Conservation (phyloP, 2,888 invertebrate genomes). For the Deilephila porcellus region DNA sequence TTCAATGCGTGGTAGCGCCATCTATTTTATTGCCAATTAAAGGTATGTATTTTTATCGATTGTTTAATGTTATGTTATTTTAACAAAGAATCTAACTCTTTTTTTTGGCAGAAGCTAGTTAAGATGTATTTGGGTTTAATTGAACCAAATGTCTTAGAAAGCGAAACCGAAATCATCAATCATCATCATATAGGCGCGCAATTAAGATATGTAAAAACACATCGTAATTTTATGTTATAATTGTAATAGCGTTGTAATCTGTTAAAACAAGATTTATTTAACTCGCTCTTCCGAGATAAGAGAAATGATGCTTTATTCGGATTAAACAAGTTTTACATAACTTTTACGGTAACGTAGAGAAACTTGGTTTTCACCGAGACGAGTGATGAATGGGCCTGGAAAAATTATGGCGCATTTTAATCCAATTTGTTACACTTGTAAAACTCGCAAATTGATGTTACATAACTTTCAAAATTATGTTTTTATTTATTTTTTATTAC, state of each 20-base stretch:
- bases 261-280: constrained; percentile 8
- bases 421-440: constrained; percentile 1
- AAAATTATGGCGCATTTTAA: constrained; percentile 20
- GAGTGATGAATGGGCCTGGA: constrained; percentile 17
- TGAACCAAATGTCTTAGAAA: not conserved
- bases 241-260: constrained; percentile 19
- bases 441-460: not conserved
- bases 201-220: constrained; percentile 17
- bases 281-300: constrained; percentile 15
- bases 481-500: not conserved
- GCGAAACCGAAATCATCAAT: constrained; percentile 17
- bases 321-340: constrained; percentile 23
- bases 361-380: constrained; percentile 6
- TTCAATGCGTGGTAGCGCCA: too few relatives aligned
- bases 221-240: constrained; percentile 13
- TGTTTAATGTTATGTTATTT: too few relatives aligned
- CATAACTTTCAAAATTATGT: not conserved
- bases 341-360: constrained; percentile 22
- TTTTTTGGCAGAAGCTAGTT: too few relatives aligned
- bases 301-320: constrained; percentile 20
- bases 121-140: not conserved
- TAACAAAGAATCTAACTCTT: too few relatives aligned
- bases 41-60: too few relatives aligned
- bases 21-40: too few relatives aligned
- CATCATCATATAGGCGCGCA: constrained; percentile 9